Base-by-base conservation (phyloP, 2,797 vertebrate genomes). In the Macroramphosus scolopax region DNA sequence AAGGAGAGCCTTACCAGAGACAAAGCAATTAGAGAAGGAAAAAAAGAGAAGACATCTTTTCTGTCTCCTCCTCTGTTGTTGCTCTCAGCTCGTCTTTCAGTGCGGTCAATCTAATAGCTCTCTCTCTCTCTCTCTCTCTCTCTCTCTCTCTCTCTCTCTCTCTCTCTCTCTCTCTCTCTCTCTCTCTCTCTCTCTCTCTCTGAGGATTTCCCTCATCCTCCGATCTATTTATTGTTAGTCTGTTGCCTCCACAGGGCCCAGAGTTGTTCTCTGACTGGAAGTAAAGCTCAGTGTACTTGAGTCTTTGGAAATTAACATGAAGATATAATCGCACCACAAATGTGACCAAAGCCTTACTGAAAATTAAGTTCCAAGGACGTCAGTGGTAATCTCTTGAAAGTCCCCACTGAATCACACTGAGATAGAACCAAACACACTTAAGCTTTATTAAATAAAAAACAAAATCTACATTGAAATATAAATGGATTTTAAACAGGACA, bases 1-100 rank as follows among this genome's bases (percentile, higher is more conserved):
- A 71, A 70, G 57, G 51, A 76, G 54, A 75, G 60, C 78, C 80
- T 81, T 69, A 72, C 52, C 3, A 55, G 62, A 63, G 62, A 45
- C 17, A 50, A 45, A 53, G 58, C 72, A 3, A 68, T 81, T 73
- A 73, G 45, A 62, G 40, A 39, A 33, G 51, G 16, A 35, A 37
- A 63, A 33, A 53, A 18, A 44, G 34, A 33, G 49, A 41, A n/a
- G n/a, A n/a, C n/a, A n/a, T n/a, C n/a, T n/a, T n/a, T n/a, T n/a
- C n/a, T n/a, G n/a, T n/a, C n/a, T n/a, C 30, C 38, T 33, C 20
- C 17, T 14, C 16, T 14, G 6, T 8, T 8, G 16, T 2, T 10
- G 17, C 11, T 12, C 47, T 36, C 15, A 10, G 8, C 12, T 9
- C 10, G 9, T 22, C 35, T 6, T 15, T 11, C n/a, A 20, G 5